phyloP scores from a whole-genome alignment of 2,888 invertebrate genomes.

The Aricia artaxerxes region DNA sequence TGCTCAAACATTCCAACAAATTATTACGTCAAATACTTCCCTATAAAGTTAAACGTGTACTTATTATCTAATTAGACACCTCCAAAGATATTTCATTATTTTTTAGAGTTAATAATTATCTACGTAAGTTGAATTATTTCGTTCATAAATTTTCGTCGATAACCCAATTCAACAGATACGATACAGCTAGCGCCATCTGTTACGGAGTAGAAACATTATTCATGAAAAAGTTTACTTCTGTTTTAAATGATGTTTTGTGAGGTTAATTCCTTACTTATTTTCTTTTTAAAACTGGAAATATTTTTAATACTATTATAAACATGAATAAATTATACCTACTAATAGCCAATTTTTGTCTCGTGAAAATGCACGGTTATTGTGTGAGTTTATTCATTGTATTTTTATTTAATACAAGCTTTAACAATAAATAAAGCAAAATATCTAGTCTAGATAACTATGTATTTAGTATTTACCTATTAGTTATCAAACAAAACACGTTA shows the following conservation, averaged over 20 bases:
- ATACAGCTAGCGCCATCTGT: constrained; percentile 50
- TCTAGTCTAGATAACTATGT: neutral
- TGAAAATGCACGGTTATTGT: no score
- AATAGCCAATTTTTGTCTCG: no score
- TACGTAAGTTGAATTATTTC: neutral
- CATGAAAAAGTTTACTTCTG: neutral
- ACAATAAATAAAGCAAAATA: no score
- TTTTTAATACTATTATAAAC: no score
- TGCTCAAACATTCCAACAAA: neutral
- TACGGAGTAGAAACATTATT: constrained; percentile 44
- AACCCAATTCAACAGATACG: neutral
- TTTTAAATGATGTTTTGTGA: neutral
- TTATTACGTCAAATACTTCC: neutral
- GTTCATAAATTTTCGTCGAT: neutral
- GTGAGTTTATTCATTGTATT: no score
- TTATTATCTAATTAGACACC: neutral
- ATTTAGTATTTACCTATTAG: constrained; percentile 18
- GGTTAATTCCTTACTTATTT: neutral
- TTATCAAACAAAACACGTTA: constrained; percentile 25
- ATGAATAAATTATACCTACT: no score
- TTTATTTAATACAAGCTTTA: no score
- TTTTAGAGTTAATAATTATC: no score
- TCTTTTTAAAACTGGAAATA: no score
- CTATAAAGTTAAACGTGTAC: neutral
- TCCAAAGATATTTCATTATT: no score